Evolutionary conservation across 2,113 vertebrate genomes (phyloP).

Genomic region (Scatophagus argus): DNA sequence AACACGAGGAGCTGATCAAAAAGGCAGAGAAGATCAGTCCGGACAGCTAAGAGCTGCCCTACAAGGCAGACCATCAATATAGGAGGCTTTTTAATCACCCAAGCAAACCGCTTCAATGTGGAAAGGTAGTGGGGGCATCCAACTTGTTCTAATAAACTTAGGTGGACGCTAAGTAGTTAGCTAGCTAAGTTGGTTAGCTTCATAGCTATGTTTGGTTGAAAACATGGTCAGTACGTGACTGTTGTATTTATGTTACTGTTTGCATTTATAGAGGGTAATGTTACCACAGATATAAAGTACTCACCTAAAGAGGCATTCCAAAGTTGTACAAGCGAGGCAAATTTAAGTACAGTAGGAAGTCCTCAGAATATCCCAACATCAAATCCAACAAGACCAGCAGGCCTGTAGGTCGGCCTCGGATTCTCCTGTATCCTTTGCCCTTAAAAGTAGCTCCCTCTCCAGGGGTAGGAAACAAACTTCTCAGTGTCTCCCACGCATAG

Average conservation of each 20-base stretch:
- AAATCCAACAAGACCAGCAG: constrained; percentile 83
- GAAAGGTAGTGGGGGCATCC: constrained; percentile 6
- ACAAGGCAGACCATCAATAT: constrained; percentile 10
- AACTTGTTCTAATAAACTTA: constrained; percentile 58
- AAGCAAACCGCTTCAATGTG: constrained; percentile 21
- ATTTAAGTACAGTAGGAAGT: constrained; percentile 62
- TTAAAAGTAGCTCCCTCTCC: constrained; percentile 83
- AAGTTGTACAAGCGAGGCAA: constrained; percentile 64
- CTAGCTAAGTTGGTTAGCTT: constrained; percentile 66
- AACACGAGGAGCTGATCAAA: constrained; percentile 76
- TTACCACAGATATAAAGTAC: constrained; percentile 47
- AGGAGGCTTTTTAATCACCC: neutral
- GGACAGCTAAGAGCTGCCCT: constrained; percentile 46
- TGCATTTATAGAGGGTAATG: neutral
- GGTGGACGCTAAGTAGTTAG: constrained; percentile 40
- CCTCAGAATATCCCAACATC: constrained; percentile 83
- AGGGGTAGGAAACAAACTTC: constrained; percentile 84
- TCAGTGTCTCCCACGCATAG: constrained; percentile 80
- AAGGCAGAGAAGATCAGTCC: constrained; percentile 45
- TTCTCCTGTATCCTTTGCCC: constrained; percentile 89
- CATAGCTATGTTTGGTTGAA: constrained; percentile 42
- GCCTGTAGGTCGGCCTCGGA: constrained; percentile 90
- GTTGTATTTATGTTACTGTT: constrained; percentile 28
- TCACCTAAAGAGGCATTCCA: constrained; percentile 86
- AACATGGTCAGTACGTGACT: constrained; percentile 54